These are phyloP conservation scores for Drosophila kokeensis DNA, from an alignment of 2,888 invertebrate genomes.

Conservation along the genomic window DNA sequence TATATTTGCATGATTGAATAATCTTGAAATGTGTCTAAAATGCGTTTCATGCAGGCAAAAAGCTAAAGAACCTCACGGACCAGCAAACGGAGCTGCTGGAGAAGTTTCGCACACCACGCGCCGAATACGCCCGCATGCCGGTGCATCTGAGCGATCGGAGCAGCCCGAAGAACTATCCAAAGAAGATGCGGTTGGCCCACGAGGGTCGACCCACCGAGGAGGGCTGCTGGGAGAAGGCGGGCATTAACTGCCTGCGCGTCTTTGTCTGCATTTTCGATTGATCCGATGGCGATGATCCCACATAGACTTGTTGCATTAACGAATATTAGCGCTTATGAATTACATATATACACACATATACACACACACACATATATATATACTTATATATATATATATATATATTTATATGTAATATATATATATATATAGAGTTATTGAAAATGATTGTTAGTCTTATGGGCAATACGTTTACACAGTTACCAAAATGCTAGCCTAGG, in stretches of 20 bases:
- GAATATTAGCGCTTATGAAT: slow-evolving; percentile 79
- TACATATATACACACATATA: slow-evolving; percentile 39
- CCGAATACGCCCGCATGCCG: slow-evolving; percentile 84
- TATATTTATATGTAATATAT: slow-evolving; percentile 26
- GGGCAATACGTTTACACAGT: slow-evolving; percentile 50
- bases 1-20: not conserved
- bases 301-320: slow-evolving; percentile 77
- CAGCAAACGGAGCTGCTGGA: slow-evolving; percentile 84
- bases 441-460: slow-evolving; percentile 67
- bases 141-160: slow-evolving; percentile 85
- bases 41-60: slow-evolving; percentile 72
- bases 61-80: slow-evolving; percentile 82
- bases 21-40: not conserved
- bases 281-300: slow-evolving; percentile 56
- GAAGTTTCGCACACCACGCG: slow-evolving; percentile 83
- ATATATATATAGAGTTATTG: slow-evolving; percentile 45
- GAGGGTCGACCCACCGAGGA: slow-evolving; percentile 80
- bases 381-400: slow-evolving; percentile 20
- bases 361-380: slow-evolving; percentile 5
- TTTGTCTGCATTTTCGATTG: slow-evolving; percentile 85
- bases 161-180: slow-evolving; percentile 84
- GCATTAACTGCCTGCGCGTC: slow-evolving; percentile 84
- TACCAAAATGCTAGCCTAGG: slow-evolving; percentile 53
- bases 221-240: slow-evolving; percentile 84
- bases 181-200: slow-evolving; percentile 84